Evolutionary conservation across 2,888 invertebrate species (phyloP), one percentile per base, ranked within the genome.

Genomic region (Alloplasta piceator): DNA sequence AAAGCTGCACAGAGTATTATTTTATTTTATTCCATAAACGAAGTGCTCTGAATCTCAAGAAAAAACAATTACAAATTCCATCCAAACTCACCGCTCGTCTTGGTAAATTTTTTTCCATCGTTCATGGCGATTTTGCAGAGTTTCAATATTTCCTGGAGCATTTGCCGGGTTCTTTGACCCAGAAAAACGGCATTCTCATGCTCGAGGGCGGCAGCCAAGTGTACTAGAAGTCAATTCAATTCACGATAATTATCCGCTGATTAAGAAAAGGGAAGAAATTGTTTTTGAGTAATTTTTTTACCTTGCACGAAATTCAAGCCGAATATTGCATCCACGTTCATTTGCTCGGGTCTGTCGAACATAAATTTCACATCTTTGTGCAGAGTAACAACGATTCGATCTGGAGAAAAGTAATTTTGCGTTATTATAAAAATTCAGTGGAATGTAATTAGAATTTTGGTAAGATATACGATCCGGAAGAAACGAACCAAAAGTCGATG

Each of bases 241-340:
- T 12, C 6, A 7, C 52, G 16, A 16, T 58, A 10, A 60, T 63
- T 9, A 9, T 41, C 36, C 38, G 1, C 46, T 48, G 5, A 12
- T 10, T 55, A 14, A 6, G 12, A 48, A 16, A 41, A 36, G 6
- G 26, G 16, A 60, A 36, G 12, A 60, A 41, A 38, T 48, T 6
- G 50, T 64, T 6, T 4, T 6, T 4, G 4, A 14, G 9, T 52
- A 12, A 52, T 14, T 14, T 26, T 52, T 78, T 87, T 87, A 92
- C 93, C 92, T 90, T 92, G 85, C 0, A 89, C 89, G 6, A 93
- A 84, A 14, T 91, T 89, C 6, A 92, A 80, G 6, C 92, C 92
- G 39, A 92, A 91, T 55, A 89, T 84, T 5, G 89, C 89, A 80
- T 93, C 92, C 1, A 90, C 73, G 83, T 92, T 92, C 87, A 93